These are phyloP conservation scores for Cepphus grylle DNA, from an alignment of 2,113 vertebrate genomes.

Conservation along the genomic window DNA sequence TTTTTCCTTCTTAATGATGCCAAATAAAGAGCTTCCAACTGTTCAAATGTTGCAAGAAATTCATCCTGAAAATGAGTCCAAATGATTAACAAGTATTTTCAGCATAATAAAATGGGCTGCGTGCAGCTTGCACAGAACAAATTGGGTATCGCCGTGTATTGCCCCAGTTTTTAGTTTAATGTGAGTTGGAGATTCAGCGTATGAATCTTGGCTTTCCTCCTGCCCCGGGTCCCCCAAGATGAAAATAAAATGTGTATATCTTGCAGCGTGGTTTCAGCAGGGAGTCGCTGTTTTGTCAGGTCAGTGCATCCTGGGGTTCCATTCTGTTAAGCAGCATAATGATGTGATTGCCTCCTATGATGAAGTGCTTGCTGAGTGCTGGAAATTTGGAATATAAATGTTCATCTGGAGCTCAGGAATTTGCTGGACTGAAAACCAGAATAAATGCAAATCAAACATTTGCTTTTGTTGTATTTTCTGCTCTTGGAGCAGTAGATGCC, in stretches of 20 bases:
- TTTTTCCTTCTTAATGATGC: not conserved
- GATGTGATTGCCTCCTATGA: not conserved
- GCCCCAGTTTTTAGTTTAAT: not conserved
- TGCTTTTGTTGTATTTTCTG: not conserved
- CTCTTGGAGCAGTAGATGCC: not conserved
- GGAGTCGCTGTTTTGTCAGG: not conserved
- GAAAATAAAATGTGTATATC: not conserved
- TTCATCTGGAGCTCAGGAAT: not conserved
- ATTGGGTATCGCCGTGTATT: not conserved
- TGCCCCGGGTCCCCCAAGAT: not conserved
- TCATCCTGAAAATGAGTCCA: not conserved
- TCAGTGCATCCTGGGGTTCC: not conserved
- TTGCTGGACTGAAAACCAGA: not conserved
- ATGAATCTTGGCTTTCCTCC: not conserved
- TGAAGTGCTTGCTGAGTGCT: not conserved
- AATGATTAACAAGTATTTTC: slow-evolving; percentile 16
- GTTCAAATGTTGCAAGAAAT: not conserved
- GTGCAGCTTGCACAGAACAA: not conserved
- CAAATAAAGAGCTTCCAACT: not conserved
- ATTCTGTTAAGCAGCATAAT: slow-evolving; percentile 21
- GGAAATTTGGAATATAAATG: not conserved
- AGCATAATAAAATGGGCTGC: not conserved
- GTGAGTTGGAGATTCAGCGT: not conserved
- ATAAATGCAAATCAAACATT: slow-evolving; percentile 12
- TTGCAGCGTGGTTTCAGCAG: not conserved